Evolutionary conservation across 1,140 invertebrate genomes (phyloP).

Genomic region (Vanessa atalanta): DNA sequence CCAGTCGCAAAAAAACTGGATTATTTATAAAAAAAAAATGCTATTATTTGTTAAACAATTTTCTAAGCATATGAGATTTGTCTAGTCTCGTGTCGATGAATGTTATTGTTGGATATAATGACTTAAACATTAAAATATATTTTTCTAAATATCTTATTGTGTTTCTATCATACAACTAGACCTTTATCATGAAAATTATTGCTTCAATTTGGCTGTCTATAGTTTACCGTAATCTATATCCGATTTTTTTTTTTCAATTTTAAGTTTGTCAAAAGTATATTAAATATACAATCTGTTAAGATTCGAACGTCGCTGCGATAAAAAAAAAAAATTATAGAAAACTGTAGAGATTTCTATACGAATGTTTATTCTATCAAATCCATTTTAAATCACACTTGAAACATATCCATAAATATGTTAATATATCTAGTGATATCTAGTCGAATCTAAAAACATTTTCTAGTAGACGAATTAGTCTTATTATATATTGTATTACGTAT

Average conservation of each 20-base stretch:
- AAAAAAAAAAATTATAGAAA: background rate
- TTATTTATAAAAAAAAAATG: no score
- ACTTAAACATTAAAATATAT: background rate
- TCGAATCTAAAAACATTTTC: background rate
- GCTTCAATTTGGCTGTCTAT: slow-evolving; percentile 24
- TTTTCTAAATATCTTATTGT: background rate
- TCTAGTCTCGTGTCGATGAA: background rate
- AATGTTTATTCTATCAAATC: slow-evolving; percentile 10
- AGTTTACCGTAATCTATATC: slow-evolving; percentile 1
- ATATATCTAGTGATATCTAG: slow-evolving; percentile 2
- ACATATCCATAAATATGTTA: slow-evolving; percentile 2
- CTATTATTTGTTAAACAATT: no score
- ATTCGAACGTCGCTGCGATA: slow-evolving; percentile 20
- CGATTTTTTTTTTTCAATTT: slow-evolving; percentile 1
- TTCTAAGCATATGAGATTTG: background rate
- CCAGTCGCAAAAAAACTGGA: background rate
- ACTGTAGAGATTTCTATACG: background rate
- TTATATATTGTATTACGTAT: slow-evolving; percentile 1
- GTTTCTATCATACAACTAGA: background rate
- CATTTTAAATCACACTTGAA: background rate
- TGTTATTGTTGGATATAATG: background rate
- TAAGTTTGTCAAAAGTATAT: background rate
- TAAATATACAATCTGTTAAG: background rate
- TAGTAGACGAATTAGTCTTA: background rate
- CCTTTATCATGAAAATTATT: slow-evolving; percentile 6